Percentiles rank a stretch among this genome's conserved stretches.
Evolutionary conservation across 2,888 invertebrate species (phyloP).

Genomic region (Bembecia ichneumoniformis): DNA sequence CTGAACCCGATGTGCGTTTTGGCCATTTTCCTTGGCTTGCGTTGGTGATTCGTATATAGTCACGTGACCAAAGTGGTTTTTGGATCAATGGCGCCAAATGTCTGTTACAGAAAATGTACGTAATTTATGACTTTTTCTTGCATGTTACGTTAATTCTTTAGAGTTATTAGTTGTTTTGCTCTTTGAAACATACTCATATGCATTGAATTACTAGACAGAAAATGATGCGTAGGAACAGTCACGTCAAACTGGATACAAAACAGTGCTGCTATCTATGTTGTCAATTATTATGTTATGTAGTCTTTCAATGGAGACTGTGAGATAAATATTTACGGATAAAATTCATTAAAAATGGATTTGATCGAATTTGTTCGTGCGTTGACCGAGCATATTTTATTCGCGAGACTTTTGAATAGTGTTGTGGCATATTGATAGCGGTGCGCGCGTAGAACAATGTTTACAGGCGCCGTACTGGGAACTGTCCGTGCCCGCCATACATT

Average conservation of each 20-base stretch:
- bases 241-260: constrained; percentile 72
- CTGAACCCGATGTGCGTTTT: constrained; percentile 71
- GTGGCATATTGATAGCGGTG: too few species aligned
- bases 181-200: constrained; percentile 22
- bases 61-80: constrained; percentile 69
- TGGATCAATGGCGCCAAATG: constrained; percentile 74
- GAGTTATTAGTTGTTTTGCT: constrained; percentile 10
- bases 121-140: constrained; percentile 35
- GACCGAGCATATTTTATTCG: constrained; percentile 28
- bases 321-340: constrained; percentile 74
- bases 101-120: constrained; percentile 67
- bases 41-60: constrained; percentile 72
- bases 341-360: constrained; percentile 44
- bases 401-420: too few species aligned
- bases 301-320: constrained; percentile 75
- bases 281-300: constrained; percentile 78
- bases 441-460: constrained; percentile 21
- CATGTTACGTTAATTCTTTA: constrained; percentile 14
- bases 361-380: constrained; percentile 20
- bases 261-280: constrained; percentile 85
- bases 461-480: constrained; percentile 19
- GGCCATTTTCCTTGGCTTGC: constrained; percentile 73
- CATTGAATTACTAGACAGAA: constrained; percentile 23
- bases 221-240: constrained; percentile 59
- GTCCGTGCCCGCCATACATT: constrained; percentile 64